Evolutionary conservation across 1,140 invertebrate species (phyloP), one percentile per base, ranked within the genome.

Genomic region (Sipha flava): DNA sequence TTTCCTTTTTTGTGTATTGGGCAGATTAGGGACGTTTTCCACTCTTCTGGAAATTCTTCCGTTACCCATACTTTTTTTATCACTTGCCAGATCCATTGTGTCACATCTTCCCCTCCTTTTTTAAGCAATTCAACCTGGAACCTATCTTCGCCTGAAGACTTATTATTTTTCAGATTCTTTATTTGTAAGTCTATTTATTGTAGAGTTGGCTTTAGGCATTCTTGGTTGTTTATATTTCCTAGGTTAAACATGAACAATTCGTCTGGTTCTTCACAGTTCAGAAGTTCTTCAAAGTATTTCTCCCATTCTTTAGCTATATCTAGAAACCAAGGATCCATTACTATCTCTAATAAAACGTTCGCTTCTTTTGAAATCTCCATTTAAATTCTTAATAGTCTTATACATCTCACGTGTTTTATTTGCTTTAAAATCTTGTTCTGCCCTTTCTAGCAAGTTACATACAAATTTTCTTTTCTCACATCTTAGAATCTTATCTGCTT

Each of bases 1-100:
- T 83, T 81, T 23, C 82, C 81, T 82, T 84, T 84, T 79, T 84
- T 84, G 68, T 82, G 80, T 21, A 84, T 80, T 37, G 83, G 83
- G 16, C 34, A 37, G 18, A 84, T 81, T 54, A 84, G 52, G 12
- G 64, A 81, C 16, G 7, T 57, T 79, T 79, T 83, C 83, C 82
- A 83, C 14, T 83, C 80, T 14, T 80, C 70, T 45, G 83, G 83
- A 43, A 82, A 75, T 34, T 81, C 68, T 81, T 82, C 80, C 52
- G 66, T 66, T 49, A 62, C 52, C 81, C 81, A 82, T 31, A 66
- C 31, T 66, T 68, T 43, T 18, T 57, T 29, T n/a, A 81, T 49
- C 23, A 81, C 54, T 16, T 68, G 31, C 18, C 40, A 45, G 29
- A 79, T 68, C 47, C 45, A 29, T 29, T 34, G 18, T 34, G 31